A percentile compares a stretch with the other conserved stretches of the same genome.
Conservation (phyloP, 1,140 invertebrate genomes). For the Onthophagus taurus region DNA sequence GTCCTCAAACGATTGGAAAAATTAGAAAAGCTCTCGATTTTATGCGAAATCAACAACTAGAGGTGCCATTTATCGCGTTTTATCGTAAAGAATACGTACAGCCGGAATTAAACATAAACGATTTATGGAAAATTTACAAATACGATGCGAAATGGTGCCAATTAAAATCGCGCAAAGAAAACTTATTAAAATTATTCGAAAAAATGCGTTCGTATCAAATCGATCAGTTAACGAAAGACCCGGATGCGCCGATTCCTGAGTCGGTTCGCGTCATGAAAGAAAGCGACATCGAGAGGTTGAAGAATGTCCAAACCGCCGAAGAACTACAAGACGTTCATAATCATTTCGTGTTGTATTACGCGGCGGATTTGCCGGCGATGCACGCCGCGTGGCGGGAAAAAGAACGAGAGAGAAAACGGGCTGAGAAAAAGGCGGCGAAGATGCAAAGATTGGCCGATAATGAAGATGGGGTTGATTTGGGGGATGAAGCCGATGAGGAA, state of each 20-base stretch:
- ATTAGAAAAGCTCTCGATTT: conserved; percentile 92
- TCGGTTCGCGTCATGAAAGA: conserved; percentile 74
- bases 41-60: conserved; percentile 89
- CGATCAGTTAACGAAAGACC: conserved; percentile 73
- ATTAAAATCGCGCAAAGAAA: conserved; percentile 76
- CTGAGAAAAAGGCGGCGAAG: conserved; percentile 44
- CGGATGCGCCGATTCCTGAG: conserved; percentile 75
- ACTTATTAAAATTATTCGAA: conserved; percentile 71
- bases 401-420: conserved; percentile 51
- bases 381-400: conserved; percentile 59
- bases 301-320: conserved; percentile 76
- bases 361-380: conserved; percentile 76
- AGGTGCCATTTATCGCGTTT: conserved; percentile 97
- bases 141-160: conserved; percentile 97
- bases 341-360: conserved; percentile 90
- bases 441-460: conserved; percentile 43
- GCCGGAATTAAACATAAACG: conserved; percentile 88
- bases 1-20: conserved; percentile 66
- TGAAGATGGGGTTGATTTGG: conserved; percentile 50
- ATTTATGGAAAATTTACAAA: conserved; percentile 95
- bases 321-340: conserved; percentile 88
- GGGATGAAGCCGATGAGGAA: conserved; percentile 46
- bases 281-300: conserved; percentile 77
- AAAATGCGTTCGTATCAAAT: conserved; percentile 90
- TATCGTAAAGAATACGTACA: conserved; percentile 97